phyloP scores from a whole-genome alignment of 2,797 vertebrate species.

The Choloepus didactylus region DNA sequence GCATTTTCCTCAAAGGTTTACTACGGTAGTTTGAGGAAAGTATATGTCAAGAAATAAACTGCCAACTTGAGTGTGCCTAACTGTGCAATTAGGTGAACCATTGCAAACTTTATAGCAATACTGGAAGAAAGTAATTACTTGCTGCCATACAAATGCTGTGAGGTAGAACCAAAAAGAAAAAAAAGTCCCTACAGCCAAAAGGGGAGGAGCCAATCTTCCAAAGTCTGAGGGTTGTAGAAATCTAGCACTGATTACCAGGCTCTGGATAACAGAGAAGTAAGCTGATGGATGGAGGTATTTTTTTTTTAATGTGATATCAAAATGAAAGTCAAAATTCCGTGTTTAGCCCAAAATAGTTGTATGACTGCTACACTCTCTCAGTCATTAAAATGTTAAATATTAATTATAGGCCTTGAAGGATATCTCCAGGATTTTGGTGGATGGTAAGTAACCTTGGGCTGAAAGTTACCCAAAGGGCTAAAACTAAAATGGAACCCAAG shows the following conservation, averaged over 20 bases:
- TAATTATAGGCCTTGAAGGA: background rate
- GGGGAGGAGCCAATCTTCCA: background rate
- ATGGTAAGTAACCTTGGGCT: background rate
- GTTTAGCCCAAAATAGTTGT: background rate
- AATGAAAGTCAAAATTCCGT: background rate
- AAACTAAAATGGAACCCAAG: background rate
- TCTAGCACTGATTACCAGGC: background rate
- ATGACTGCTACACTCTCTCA: background rate
- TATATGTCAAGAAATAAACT: conserved; percentile 45
- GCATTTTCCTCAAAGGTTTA: conserved; percentile 66
- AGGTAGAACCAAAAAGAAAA: conserved; percentile 22
- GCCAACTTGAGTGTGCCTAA: conserved; percentile 63
- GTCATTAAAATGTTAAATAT: background rate
- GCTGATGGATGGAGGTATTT: background rate
- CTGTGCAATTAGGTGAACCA: conserved; percentile 73
- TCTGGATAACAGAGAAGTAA: background rate
- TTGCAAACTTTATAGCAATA: conserved; percentile 55
- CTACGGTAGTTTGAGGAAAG: conserved; percentile 44
- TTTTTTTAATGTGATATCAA: background rate
- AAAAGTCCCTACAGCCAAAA: background rate
- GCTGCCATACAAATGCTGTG: background rate
- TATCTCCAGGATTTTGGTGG: background rate
- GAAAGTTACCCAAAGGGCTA: background rate
- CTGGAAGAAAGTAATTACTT: conserved; percentile 66
- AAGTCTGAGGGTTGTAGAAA: background rate